Conservation (phyloP, 2,113 vertebrate genomes). For the Rhabdomys dilectus region DNA sequence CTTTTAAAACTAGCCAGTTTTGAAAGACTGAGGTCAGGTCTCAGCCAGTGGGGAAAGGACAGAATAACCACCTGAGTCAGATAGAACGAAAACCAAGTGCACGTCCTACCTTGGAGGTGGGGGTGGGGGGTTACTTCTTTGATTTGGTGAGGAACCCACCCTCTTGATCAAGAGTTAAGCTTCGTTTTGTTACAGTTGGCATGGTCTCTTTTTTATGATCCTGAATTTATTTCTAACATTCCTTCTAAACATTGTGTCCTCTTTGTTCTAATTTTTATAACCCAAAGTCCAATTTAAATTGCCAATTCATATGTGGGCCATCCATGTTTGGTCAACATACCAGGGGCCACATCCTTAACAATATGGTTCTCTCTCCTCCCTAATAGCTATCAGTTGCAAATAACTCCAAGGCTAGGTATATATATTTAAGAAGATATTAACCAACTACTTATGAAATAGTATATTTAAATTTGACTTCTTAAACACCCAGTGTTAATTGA, state of each 20-base stretch:
- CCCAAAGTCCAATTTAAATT: no score
- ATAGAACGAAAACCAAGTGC: neutral
- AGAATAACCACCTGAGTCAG: neutral
- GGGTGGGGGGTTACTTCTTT: neutral
- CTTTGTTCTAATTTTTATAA: neutral
- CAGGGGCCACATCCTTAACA: neutral
- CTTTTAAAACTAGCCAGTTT: neutral
- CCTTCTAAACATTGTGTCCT: neutral
- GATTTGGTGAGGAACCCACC: neutral
- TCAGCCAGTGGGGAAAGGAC: neutral
- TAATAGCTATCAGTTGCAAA: neutral
- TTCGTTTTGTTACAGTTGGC: neutral
- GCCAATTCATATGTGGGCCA: neutral
- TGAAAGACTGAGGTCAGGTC: neutral
- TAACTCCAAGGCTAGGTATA: neutral
- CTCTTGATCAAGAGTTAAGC: neutral
- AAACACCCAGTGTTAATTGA: neutral
- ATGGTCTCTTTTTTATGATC: neutral
- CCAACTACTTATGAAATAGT: neutral
- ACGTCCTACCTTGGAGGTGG: no score
- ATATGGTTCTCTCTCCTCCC: neutral
- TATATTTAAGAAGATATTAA: neutral
- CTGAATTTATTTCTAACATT: neutral
- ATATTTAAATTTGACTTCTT: no score
- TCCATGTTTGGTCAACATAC: neutral